phyloP scores from a whole-genome alignment of 2,888 invertebrate genomes.

The Melangyna quadrimaculata region DNA sequence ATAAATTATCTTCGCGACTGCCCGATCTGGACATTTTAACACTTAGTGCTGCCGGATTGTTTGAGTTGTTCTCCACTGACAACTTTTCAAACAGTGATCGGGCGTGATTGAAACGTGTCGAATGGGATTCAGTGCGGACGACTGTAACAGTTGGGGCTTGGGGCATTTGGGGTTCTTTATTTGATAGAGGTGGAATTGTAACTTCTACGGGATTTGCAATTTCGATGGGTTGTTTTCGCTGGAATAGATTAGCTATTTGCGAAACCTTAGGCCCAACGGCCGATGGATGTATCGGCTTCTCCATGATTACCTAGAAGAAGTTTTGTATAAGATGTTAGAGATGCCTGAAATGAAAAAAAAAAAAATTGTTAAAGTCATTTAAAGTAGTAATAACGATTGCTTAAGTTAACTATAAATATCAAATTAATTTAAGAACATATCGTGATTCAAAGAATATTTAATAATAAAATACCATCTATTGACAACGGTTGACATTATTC shows the following conservation, averaged over 20 bases:
- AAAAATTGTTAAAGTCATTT: neutral
- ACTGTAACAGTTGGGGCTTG: constrained; percentile 84
- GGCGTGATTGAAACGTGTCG: constrained; percentile 95
- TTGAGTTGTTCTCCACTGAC: constrained; percentile 84
- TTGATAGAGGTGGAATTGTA: constrained; percentile 72
- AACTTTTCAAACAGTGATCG: constrained; percentile 95
- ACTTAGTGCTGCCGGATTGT: constrained; percentile 75
- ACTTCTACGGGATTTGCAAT: constrained; percentile 79
- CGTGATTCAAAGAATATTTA: too few species aligned
- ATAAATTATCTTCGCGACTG: constrained; percentile 80
- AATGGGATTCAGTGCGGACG: constrained; percentile 93
- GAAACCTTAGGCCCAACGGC: constrained; percentile 91
- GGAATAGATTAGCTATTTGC: constrained; percentile 95
- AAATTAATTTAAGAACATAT: too few species aligned
- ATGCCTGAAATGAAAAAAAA: constrained; percentile 42
- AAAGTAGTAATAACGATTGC: too few species aligned
- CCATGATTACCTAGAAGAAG: constrained; percentile 79
- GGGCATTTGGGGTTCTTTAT: constrained; percentile 73
- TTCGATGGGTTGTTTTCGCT: constrained; percentile 85
- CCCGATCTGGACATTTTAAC: constrained; percentile 79
- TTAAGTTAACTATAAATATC: too few species aligned
- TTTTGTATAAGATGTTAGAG: constrained; percentile 75
- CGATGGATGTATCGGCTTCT: constrained; percentile 83
- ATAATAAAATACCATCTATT: too few species aligned
- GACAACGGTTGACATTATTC: too few species aligned